Conservation (phyloP, 2,888 invertebrate species). For the Watsonalla binaria region DNA sequence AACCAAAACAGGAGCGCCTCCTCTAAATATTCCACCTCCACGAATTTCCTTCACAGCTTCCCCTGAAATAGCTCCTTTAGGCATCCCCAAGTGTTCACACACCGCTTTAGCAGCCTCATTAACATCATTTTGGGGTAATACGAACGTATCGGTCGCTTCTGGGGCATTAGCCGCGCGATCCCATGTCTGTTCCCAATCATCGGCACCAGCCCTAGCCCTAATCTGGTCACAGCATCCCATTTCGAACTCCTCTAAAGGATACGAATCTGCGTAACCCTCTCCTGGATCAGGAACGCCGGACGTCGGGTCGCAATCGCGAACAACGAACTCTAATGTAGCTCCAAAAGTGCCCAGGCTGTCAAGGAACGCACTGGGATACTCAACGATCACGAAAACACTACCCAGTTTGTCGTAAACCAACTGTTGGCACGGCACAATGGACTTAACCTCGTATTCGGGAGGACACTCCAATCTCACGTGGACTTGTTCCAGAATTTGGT, state of each 20-base stretch:
- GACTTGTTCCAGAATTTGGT: slow-evolving; percentile 96
- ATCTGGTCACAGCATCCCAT: slow-evolving; percentile 65
- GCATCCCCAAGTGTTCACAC: slow-evolving; percentile 60
- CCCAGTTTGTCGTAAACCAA: slow-evolving; percentile 93
- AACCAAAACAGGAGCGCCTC: slow-evolving; percentile 93
- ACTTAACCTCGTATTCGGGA: slow-evolving; percentile 86
- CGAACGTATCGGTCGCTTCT: slow-evolving; percentile 96
- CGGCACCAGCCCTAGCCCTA: slow-evolving; percentile 42
- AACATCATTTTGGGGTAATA: slow-evolving; percentile 80
- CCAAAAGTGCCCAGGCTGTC: slow-evolving; percentile 89
- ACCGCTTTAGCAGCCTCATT: slow-evolving; percentile 61
- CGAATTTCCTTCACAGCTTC: slow-evolving; percentile 66
- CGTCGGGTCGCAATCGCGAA: slow-evolving; percentile 97
- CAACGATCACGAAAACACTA: slow-evolving; percentile 89
- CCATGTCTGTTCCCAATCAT: slow-evolving; percentile 84
- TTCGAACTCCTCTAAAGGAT: slow-evolving; percentile 91
- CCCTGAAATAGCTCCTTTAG: slow-evolving; percentile 50
- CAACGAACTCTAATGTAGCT: slow-evolving; percentile 94
- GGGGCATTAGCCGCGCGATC: slow-evolving; percentile 82
- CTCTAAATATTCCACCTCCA: slow-evolving; percentile 88
- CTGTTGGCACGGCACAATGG: slow-evolving; percentile 84
- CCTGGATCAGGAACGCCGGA: slow-evolving; percentile 96
- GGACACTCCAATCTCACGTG: slow-evolving; percentile 91
- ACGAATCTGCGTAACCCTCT: slow-evolving; percentile 98
- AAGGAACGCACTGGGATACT: slow-evolving; percentile 74